Base-by-base conservation (phyloP, 2,797 vertebrate genomes). In the Periparus ater region DNA sequence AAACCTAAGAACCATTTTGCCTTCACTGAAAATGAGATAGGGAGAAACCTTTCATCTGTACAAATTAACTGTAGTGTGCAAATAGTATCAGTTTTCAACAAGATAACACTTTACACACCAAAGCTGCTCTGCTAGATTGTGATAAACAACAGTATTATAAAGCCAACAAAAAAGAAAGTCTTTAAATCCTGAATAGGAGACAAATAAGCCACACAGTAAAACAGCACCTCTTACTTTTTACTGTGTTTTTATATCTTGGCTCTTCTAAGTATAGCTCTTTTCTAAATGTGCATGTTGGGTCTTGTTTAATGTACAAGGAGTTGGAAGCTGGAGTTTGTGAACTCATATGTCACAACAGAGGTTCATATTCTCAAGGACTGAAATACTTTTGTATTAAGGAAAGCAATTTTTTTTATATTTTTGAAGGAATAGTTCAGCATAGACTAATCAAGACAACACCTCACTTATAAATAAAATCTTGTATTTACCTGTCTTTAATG, bases 401-500 rank as follows among this genome's bases (percentile, higher is more conserved):
- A 77, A 76, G 16, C 2, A 22, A 7, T 25, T 66, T 65, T 62
- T 70, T 57, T 23, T 3, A 4, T 55, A 53, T 30, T 73, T 90
- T 63, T 10, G 17, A 73, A 86, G 54, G 21, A 77, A 80, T 9
- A 80, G 17, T 55, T 82, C 63, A 86, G 16, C 21, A 66, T 1
- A 70, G 34, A 92, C 27, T 55, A 85, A 89, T n/a, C 26, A 94
- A 74, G 34, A 76, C 29, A 93, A n/a, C 9, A 48, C 2, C 13
- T 67, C 54, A 40, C 7, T 85, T 77, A 45, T 32, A 88, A 75
- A 89, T 4, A 85, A 65, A 85, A 85, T 23, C 30, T 32, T 87
- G 29, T 26, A 82, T 84, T 98, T 98, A 99, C 99, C 98, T 98
- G 36, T 97, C 94, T 63, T 96, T 97, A 78, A 98, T 75, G 7